Base-by-base conservation (phyloP, 2,113 vertebrate species). In the Nettapus auritus region DNA sequence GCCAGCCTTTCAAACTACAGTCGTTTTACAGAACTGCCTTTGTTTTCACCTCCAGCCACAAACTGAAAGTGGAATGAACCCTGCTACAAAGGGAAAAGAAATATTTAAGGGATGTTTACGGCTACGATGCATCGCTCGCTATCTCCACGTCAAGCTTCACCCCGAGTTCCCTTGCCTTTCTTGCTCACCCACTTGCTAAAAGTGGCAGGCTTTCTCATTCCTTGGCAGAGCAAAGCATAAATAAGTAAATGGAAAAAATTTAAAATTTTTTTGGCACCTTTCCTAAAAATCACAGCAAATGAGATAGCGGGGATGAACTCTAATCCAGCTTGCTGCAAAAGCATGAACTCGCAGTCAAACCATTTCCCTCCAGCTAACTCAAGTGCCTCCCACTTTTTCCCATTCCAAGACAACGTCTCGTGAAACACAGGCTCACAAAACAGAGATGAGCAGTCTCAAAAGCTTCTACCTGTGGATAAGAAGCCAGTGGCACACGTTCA, bases 281-380 rank as follows among this genome's bases (percentile, higher is more conserved):
- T 69, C 83, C 88, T 86, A 78, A 96, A 96, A 75, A 94, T 95
- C 94, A 94, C 83, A 97, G 85, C 75, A 96, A 89, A 93, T 83
- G 38, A 91, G 86, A 90, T 14, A 82, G 57, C 19, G 56, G 76
- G 53, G 94, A 96, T 89, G 90, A 97, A 95, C 82, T 92, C 86
- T 92, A 81, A 94, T 19, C 66, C 69, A 89, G 53, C 79, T 94
- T 25, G 8, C 77, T 82, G 93, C 56, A 89, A 93, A 94, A 86
- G 57, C 57, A 87, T 17, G 60, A 90, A 85, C 28, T 71, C 85
- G 63, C 75, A 96, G 75, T 86, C 80, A 80, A 88, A 87, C 33
- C 9, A 44, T 60, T 82, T 80, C 42, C 77, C 79, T 88, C 56
- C 48, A 73, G 63, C 82, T 95, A 64, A 68, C 26, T 34, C 44